Conservation (phyloP, 1,140 invertebrate species). For the Anoplolepis gracilipes region DNA sequence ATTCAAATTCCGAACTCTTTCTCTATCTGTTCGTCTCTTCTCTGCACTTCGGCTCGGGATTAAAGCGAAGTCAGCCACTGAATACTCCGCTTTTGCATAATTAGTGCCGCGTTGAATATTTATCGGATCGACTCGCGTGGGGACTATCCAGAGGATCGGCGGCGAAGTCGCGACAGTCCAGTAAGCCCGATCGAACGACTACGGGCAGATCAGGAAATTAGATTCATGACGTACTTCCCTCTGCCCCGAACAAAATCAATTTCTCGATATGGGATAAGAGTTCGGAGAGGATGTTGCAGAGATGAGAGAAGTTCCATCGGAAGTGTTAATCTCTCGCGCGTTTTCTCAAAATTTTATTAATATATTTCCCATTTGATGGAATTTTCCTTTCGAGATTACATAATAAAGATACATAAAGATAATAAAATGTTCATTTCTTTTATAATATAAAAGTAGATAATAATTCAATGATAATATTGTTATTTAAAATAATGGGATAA, state of each 20-base stretch:
- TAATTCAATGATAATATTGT: not conserved
- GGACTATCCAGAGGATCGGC: not conserved
- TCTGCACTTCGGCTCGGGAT: constrained; percentile 29
- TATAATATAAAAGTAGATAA: not conserved
- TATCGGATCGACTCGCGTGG: constrained; percentile 12
- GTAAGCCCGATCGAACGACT: not conserved
- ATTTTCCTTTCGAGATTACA: not conserved
- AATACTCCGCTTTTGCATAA: constrained; percentile 66
- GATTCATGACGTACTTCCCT: constrained; percentile 50
- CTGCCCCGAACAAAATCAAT: constrained; percentile 46
- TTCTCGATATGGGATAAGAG: constrained; percentile 44
- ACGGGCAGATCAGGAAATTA: constrained; percentile 49
- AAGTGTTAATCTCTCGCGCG: constrained; percentile 21
- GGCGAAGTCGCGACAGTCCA: constrained; percentile 40
- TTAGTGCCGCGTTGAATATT: constrained; percentile 62
- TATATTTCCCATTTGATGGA: not conserved
- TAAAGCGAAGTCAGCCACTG: constrained; percentile 52
- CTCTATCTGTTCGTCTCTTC: not conserved
- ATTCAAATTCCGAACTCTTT: constrained; percentile 52
- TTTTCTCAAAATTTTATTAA: constrained; percentile 25
- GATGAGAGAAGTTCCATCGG: not conserved
- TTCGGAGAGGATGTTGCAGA: not conserved
- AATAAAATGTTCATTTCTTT: not conserved
- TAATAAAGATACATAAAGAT: not conserved
- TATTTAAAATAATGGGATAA: not conserved